Percentiles rank a stretch among this genome's conserved stretches.
phyloP scores from a whole-genome alignment of 2,888 invertebrate genomes.

The Deilephila porcellus region DNA sequence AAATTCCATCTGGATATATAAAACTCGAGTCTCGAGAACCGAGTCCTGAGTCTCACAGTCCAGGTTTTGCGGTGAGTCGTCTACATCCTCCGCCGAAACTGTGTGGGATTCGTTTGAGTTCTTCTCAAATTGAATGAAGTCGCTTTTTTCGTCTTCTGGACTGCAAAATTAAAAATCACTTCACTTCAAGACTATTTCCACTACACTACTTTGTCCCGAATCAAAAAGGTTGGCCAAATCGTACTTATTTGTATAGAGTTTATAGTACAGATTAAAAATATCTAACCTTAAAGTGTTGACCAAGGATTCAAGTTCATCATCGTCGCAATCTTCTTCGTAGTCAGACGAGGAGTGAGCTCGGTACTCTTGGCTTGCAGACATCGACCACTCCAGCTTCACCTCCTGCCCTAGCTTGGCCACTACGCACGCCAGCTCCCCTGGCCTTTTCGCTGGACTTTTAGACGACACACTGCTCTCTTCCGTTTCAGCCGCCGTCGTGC shows the following conservation, averaged over 20 bases:
- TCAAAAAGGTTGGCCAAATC: too few relatives aligned
- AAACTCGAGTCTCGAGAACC: constrained; percentile 75
- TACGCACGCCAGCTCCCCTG: constrained; percentile 54
- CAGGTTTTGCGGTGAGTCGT: constrained; percentile 44
- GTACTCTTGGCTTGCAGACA: constrained; percentile 85
- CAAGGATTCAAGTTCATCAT: constrained; percentile 71
- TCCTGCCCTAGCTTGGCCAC: constrained; percentile 87
- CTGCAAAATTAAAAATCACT: constrained; percentile 46
- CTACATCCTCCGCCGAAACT: constrained; percentile 62
- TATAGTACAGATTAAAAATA: too few relatives aligned
- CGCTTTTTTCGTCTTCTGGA: constrained; percentile 83
- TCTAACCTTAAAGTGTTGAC: constrained; percentile 66
- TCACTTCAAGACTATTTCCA: too few relatives aligned
- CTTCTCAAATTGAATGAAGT: constrained; percentile 86
- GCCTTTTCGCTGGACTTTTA: constrained; percentile 54
- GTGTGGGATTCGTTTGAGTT: constrained; percentile 67
- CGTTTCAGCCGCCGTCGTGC: constrained; percentile 50
- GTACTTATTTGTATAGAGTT: too few relatives aligned
- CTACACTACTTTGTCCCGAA: too few relatives aligned
- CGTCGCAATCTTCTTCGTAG: constrained; percentile 83
- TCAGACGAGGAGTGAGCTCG: constrained; percentile 81
- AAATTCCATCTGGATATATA: constrained; percentile 98
- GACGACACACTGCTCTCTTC: constrained; percentile 49
- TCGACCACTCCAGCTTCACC: constrained; percentile 89
- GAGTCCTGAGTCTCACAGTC: too few relatives aligned